Conservation (phyloP, 2,888 invertebrate genomes). For the Callimorpha dominula region DNA sequence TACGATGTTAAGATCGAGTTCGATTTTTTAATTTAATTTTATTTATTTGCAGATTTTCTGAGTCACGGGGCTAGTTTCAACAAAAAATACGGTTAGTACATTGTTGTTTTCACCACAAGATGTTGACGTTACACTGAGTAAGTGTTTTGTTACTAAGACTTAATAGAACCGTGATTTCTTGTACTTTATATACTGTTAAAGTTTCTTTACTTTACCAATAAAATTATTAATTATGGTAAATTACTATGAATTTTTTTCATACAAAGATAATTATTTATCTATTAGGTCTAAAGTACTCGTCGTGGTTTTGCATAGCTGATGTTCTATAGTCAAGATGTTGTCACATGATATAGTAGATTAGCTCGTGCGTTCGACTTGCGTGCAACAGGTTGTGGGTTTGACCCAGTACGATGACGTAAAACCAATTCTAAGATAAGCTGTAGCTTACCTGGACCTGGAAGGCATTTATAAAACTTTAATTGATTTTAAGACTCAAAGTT, state of each 20-base stretch:
- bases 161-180: too few relatives aligned
- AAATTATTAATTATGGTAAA: not conserved
- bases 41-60: slow-evolving; percentile 82
- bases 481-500: too few relatives aligned
- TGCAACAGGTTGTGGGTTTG: not conserved
- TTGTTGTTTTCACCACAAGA: not conserved
- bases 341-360: slow-evolving; percentile 1
- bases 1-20: not conserved
- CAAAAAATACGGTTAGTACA: slow-evolving; percentile 84
- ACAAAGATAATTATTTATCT: not conserved
- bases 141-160: not conserved
- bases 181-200: not conserved
- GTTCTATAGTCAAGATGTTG: not conserved
- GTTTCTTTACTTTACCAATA: not conserved
- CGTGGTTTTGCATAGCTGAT: not conserved
- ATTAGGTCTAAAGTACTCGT: not conserved
- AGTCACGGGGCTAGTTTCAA: slow-evolving; percentile 85
- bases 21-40: slow-evolving; percentile 34
- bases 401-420: not conserved
- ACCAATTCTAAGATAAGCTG: too few relatives aligned
- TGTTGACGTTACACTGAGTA: not conserved
- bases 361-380: not conserved
- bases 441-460: too few relatives aligned
- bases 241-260: not conserved
- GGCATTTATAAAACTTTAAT: too few relatives aligned